Conservation (phyloP, 2,888 invertebrate genomes). For the Drosophila mettleri region DNA sequence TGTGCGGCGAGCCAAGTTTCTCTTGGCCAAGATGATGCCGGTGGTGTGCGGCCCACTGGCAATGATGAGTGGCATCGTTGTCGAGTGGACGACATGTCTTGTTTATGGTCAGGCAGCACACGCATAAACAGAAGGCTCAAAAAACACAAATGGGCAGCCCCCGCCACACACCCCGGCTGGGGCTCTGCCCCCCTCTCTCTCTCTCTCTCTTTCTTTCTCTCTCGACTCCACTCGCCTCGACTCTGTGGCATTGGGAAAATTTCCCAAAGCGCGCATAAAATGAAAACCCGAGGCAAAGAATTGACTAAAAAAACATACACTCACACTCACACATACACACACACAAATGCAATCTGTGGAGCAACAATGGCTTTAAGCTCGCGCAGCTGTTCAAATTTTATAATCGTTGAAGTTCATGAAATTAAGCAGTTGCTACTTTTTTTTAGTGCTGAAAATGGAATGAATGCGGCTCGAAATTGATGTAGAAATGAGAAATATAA, state of each 20-base stretch:
- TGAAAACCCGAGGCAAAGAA: slow-evolving; percentile 50
- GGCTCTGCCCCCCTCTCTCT: not conserved
- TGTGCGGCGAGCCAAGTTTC: slow-evolving; percentile 18
- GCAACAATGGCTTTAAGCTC: slow-evolving; percentile 42
- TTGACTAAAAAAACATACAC: not conserved
- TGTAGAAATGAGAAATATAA: not conserved
- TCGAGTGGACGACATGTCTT: slow-evolving; percentile 71
- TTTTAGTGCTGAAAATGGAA: no score
- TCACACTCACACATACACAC: not conserved
- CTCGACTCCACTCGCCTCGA: not conserved
- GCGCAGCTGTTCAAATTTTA: slow-evolving; percentile 28
- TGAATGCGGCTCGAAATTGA: no score
- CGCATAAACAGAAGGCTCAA: slow-evolving; percentile 29
- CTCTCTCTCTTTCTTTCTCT: no score
- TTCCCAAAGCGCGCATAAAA: slow-evolving; percentile 78
- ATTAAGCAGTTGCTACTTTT: not conserved
- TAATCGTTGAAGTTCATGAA: slow-evolving; percentile 8
- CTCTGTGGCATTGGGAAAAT: slow-evolving; percentile 72
- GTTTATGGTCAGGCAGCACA: slow-evolving; percentile 65
- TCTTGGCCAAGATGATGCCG: slow-evolving; percentile 29
- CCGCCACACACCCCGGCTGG: not conserved
- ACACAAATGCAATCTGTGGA: slow-evolving; percentile 38
- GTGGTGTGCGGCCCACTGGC: slow-evolving; percentile 3
- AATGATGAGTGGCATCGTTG: slow-evolving; percentile 59
- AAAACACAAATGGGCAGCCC: not conserved